Evolutionary conservation across 2,797 vertebrate species (phyloP), one percentile per base, ranked within the genome.

Genomic region (Emydoidea blandingii): DNA sequence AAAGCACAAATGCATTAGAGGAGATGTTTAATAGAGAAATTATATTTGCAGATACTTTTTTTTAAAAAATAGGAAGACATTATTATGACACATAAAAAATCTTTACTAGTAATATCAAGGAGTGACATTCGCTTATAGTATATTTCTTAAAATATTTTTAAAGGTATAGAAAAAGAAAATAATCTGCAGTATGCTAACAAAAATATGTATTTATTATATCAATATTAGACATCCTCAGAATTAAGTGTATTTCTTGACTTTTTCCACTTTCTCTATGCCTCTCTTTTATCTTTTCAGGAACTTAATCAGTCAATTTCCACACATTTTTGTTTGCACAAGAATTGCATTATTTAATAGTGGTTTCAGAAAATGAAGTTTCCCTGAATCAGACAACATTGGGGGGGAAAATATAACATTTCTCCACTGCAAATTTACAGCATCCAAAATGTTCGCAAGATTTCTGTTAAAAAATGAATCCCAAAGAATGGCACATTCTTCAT

Each of bases 1-100:
- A 95, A 78, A 78, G 62, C 90, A 85, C 79, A 92, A 85, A 96
- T 91, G 56, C 81, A 79, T 94, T 31, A 81, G 59, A 84, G 74
- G 49, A 96, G 65, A 87, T 87, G 91, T 95, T 86, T 53, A 90
- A 96, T 95, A 93, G 82, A 87, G 25, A 87, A 62, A 79, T 91
- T 93, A 8, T 59, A 87, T 95, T 93, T 92, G 57, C 82, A 87
- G n/a, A 62, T 87, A 68, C 2, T 94, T 79, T 78, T 34, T 59
- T 74, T 8, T 88, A 93, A 85, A 89, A 82, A 84, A 93, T 76
- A 95, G 91, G 52, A 62, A 85, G 82, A 89, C 12, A 54, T 27
- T 23, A 50, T 81, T 89, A 91, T 57, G n/a, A 95, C 90, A 89
- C 18, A 14, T 44, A 44, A 15, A 78, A 49, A 31, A 49, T 78